Evolutionary conservation across 2,797 vertebrate genomes (phyloP), one percentile per base, ranked within the genome.

Genomic region (Danio tinwini): DNA sequence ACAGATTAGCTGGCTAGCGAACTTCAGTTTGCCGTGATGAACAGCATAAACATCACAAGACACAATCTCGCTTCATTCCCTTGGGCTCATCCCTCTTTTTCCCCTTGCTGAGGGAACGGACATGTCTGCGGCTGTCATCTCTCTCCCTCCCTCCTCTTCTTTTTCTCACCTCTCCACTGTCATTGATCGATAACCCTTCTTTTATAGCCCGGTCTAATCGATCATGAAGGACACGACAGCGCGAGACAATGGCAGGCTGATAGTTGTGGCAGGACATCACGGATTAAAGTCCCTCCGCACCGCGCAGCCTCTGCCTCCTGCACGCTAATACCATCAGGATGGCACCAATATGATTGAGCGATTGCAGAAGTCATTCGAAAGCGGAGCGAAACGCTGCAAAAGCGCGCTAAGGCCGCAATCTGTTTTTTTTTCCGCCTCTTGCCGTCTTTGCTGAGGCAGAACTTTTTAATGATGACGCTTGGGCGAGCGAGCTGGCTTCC

Each of bases 121-220:
- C 78, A 37, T 80, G 81, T 86, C 81, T 78, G 61, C 61, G 74
- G 58, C 86, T 83, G 85, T 82, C 83, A 84, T 81, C 83, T 74
- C 80, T 63, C 76, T 78, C 79, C 29, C 55, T n/a, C 62, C 59
- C 69, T 11, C 74, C 6, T 37, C 42, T 44, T 29, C 47, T 61
- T 52, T 67, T 12, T 65, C 61, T 71, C 80, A 75, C 77, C 82
- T 69, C 80, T 74, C 84, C 59, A 45, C 85, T 82, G 87, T 87
- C 85, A 82, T 78, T 88, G 86, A 87, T 88, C 87, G 85, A 88
- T 89, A 89, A 84, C 83, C 81, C 85, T 86, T 87, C 85, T 85
- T 86, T 88, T 84, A 80, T 80, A 85, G 83, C 82, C 73, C 9
- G 69, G 76, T 78, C 87, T 87, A 86, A 89, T 89, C 85, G 86